Base-by-base conservation (phyloP, 2,888 invertebrate genomes). In the Disparrhopalites patrizii region DNA sequence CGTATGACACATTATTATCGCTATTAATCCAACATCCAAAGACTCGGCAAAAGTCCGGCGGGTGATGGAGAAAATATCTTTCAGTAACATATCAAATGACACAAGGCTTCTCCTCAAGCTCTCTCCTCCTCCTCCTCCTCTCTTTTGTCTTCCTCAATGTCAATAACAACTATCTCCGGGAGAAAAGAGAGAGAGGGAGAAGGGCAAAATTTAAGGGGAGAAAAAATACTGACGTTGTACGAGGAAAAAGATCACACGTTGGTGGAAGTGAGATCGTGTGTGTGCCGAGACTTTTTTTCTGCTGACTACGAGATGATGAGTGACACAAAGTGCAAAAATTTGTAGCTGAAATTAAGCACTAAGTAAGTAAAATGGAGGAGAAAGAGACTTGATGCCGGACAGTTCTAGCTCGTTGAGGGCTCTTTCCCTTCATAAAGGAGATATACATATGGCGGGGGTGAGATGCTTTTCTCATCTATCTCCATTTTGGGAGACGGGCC, bases 321-420 rank as follows among this genome's bases (percentile, higher is more conserved):
- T 33, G 50, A 60, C 47, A 47, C 28, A 60, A 60, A 60, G 60
- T 60, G 60, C 60, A 50, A 60, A 60, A 60, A 60, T 60, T 60
- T 60, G 60, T 60, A 60, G 50, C 25, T 47, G 50, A 50, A 60
- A 60, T 60, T 60, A 60, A 31, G 50, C 28, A 30, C 31, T 60
- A 60, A 60, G 33, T 60, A 60, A 60, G 33, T 50, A 51, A 50
- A 60, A 57, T 15, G 50, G 43, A 60, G 47, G 50, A 30, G 50
- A 20, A 56, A 30, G 43, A 50, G 31, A 60, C 33, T 50, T n/a
- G n/a, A 40, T 27, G 57, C 23, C 40, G 56, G 57, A 57, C 57
- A 60, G 33, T 50, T 15, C 23, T 28, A 15, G 31, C 31, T 50
- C 33, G 13, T 56, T 56, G 38, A n/a, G n/a, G n/a, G n/a, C n/a